phyloP scores from a whole-genome alignment of 2,888 invertebrate genomes.

The Drosophila macrospina region DNA sequence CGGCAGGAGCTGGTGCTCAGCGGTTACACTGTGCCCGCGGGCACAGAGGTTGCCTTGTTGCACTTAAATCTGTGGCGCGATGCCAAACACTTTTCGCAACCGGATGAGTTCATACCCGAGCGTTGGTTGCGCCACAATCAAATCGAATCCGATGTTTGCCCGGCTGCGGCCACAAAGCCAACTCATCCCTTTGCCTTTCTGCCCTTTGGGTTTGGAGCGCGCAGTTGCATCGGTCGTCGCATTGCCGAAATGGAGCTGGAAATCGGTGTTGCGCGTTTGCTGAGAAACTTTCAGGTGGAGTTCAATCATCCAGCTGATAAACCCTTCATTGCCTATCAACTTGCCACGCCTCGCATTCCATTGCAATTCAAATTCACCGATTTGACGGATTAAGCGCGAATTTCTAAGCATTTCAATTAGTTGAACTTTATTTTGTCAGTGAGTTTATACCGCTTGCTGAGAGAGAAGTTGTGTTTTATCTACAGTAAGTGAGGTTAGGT shows the following conservation, averaged over 20 bases:
- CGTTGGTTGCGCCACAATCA: constrained; percentile 88
- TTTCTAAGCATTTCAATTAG: background rate
- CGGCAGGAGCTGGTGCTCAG: constrained; percentile 87
- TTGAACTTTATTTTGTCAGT: too few species aligned
- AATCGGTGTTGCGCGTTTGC: constrained; percentile 85
- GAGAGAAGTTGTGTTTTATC: too few species aligned
- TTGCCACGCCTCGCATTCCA: constrained; percentile 82
- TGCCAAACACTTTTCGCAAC: constrained; percentile 88
- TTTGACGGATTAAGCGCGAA: constrained; percentile 22
- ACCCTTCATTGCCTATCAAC: constrained; percentile 63
- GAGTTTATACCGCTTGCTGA: too few species aligned
- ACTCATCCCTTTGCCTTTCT: constrained; percentile 76
- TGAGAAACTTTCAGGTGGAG: constrained; percentile 84
- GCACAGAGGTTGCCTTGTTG: constrained; percentile 89
- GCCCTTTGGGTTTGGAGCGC: constrained; percentile 80
- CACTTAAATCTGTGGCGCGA: constrained; percentile 88
- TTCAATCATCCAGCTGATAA: constrained; percentile 82
- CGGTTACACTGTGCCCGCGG: constrained; percentile 88
- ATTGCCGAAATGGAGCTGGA: constrained; percentile 90
- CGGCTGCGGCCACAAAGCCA: constrained; percentile 85
- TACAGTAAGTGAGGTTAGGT: background rate
- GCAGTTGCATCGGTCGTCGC: constrained; percentile 89
- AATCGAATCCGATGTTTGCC: constrained; percentile 84
- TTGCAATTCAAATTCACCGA: constrained; percentile 83
- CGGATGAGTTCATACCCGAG: constrained; percentile 89